These are phyloP conservation scores for Bothrops jararaca DNA, from an alignment of 2,113 vertebrate genomes.

Conservation along the genomic window DNA sequence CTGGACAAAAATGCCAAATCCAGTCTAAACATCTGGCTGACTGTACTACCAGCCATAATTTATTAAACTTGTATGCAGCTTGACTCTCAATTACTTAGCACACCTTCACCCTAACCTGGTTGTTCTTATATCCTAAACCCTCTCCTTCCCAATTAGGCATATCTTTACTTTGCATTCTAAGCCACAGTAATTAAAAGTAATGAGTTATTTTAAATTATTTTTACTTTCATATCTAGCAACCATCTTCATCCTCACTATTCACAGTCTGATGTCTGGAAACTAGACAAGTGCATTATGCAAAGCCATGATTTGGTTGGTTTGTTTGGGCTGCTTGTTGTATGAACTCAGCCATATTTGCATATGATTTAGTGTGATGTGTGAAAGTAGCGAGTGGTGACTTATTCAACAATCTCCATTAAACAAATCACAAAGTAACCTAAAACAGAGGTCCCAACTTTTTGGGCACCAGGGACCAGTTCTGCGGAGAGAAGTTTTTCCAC, in stretches of 20 bases:
- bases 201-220: background rate
- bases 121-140: background rate
- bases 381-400: background rate
- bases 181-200: background rate
- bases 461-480: too few relatives aligned
- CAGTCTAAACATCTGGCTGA: background rate
- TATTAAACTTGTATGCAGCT: background rate
- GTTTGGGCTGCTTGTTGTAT: background rate
- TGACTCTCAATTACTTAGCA: background rate
- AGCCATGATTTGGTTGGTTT: background rate
- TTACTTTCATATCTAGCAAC: background rate
- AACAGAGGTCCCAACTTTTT: too few relatives aligned
- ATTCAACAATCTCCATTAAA: background rate
- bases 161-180: background rate
- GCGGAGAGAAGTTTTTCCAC: too few relatives aligned
- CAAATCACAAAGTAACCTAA: background rate
- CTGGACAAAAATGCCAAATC: background rate
- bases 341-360: background rate
- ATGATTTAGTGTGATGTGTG: background rate
- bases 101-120: too few relatives aligned
- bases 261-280: background rate
- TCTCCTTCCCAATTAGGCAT: background rate
- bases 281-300: background rate
- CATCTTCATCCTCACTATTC: background rate
- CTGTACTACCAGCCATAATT: background rate